Evolutionary conservation across 2,888 invertebrate genomes (phyloP), one percentile per base, ranked within the genome.

Genomic region (Megaustenia siamemsis): DNA sequence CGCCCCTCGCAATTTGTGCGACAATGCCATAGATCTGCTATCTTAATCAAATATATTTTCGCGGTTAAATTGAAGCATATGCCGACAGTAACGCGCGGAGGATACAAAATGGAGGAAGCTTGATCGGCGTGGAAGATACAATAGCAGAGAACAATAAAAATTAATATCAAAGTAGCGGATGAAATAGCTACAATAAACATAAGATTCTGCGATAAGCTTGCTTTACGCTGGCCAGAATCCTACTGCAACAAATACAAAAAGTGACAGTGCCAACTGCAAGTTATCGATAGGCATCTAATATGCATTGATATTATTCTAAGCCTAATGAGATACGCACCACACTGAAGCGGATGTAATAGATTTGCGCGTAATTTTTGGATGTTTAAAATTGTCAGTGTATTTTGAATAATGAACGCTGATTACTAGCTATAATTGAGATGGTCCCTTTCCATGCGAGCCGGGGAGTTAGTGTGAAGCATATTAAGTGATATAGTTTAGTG

Each of bases 331-430:
- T 28, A 45, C 2, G 38, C 69, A 69, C 69, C 1, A 21, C 45
- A 45, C 12, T 8, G 12, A 35, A 45, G 28, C 18, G 43, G 45
- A 28, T 45, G 45, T 15, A 73, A 45, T 45, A 45, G 71, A 45
- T 73, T 73, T 73, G 43, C 45, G 8, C 28, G 15, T 38, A 35
- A n/a, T 40, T 35, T 5, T 12, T 28, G 6, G n/a, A 10, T 38
- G 69, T 69, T 56, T 60, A 24, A 56, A 60, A 76, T 40, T 53
- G 56, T 12, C 38, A 8, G 10, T 0, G 40, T 53, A 10, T 49
- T 53, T 24, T 76, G 38, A 40, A 53, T 76, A 38, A 76, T 76
- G 38, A 56, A 35, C 32, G 21, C 35, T 60, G n/a, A 76, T 76
- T 60, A 56, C 35, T 12, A 28, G 56, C 56, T 53, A 28, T 21